Evolutionary conservation across 1,140 invertebrate species (phyloP), one percentile per base, ranked within the genome.

Genomic region (Pachyrhynchus sulphureomaculatus): DNA sequence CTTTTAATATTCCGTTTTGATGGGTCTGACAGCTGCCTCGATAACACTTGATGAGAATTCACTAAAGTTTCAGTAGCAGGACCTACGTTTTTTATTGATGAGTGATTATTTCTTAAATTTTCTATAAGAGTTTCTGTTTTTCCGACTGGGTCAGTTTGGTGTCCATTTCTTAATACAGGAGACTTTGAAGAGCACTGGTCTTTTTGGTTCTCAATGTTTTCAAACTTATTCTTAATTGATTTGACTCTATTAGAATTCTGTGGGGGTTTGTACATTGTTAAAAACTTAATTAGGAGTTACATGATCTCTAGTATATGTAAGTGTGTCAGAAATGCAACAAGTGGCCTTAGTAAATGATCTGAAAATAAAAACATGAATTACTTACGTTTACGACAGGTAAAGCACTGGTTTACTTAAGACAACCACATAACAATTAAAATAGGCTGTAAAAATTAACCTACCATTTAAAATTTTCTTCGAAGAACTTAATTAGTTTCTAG

Each of bases 21-120:
- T 2, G 83, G 83, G 71, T 85, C 83, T 66, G 82, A 84, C 0
- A 74, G 72, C 62, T 85, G 83, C 12, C 83, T 70, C 1, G 79
- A 72, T 32, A 84, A 62, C 17, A 36, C 26, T 10, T 56, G 57
- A 20, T 59, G 56, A 23, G 8, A 44, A 32, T 9, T 41, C n/a
- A 13, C 6, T 5, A 54, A 12, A n/a, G 42, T 34, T 47, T 58
- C 5, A 29, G 5, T 45, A 39, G 32, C 24, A 32, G 26, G 21
- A 26, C 21, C 17, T 62, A 23, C 34, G 32, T 63, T 20, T 44
- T 65, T 32, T 54, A 36, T 26, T 4, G 8, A 6, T 4, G 8
- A 6, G 1, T 29, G 26, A 29, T 29, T 29, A 29, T 29, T 29
- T 6, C 26, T 6, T 6, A 2, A 3, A 29, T 29, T 29, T 29